A percentile compares a stretch with the other conserved stretches of the same genome.
Evolutionary conservation across 2,888 invertebrate genomes (phyloP).

Genomic region (Ormyrus thymus): DNA sequence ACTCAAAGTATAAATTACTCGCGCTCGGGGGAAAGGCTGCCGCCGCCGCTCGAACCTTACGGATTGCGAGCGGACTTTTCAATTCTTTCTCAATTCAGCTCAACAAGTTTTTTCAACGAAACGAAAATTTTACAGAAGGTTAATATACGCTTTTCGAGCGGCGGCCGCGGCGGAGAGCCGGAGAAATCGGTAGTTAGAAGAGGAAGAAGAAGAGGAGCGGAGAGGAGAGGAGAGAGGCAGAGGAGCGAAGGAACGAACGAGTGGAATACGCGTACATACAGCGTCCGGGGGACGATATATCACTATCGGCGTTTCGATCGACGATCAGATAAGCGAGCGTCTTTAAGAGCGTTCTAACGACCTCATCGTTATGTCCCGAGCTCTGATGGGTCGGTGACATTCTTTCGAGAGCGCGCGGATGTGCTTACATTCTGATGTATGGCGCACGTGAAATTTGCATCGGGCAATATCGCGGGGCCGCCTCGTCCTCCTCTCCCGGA

Average conservation of each 20-base stretch:
- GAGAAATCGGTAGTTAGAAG: constrained; percentile 1
- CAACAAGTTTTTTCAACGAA: too few relatives aligned
- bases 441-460: constrained; percentile 43
- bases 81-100: too few relatives aligned
- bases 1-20: too few relatives aligned
- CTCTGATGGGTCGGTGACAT: constrained; percentile 33
- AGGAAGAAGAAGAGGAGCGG: background rate
- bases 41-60: too few relatives aligned
- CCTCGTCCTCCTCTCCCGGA: background rate
- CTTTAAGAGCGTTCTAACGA: constrained; percentile 50
- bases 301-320: constrained; percentile 51
- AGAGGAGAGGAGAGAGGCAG: background rate
- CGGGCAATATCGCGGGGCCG: background rate
- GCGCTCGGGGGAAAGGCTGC: too few relatives aligned
- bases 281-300: constrained; percentile 41
- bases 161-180: background rate
- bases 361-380: constrained; percentile 48
- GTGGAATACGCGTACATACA: constrained; percentile 18
- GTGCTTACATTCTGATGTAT: constrained; percentile 24
- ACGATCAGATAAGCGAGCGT: constrained; percentile 47
- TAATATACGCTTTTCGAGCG: too few relatives aligned
- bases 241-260: constrained; percentile 27
- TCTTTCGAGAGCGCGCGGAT: constrained; percentile 16
- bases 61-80: too few relatives aligned
- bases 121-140: too few relatives aligned